Conservation (phyloP, 1,140 invertebrate genomes). For the Lasioglossum baleicum region DNA sequence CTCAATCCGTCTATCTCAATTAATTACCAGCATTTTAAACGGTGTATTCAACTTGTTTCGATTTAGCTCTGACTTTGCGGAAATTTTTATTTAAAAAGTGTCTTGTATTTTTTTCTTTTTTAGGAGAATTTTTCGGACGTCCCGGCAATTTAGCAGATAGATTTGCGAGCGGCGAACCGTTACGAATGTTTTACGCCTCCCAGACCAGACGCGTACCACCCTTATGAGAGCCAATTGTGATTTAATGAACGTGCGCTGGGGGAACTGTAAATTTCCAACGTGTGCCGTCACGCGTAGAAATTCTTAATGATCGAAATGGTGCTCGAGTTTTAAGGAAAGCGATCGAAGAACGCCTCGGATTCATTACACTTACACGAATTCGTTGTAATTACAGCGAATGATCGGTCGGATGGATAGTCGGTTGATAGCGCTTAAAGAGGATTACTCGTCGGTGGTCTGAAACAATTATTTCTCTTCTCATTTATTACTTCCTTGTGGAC, state of each 20-base stretch:
- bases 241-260: slow-evolving; percentile 61
- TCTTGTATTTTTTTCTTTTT: background rate
- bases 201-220: slow-evolving; percentile 43
- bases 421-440: background rate
- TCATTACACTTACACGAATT: background rate
- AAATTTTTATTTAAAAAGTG: background rate
- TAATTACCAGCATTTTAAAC: background rate
- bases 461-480: background rate
- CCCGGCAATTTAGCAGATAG: slow-evolving; percentile 22
- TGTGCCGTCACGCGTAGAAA: slow-evolving; percentile 10
- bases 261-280: slow-evolving; percentile 58
- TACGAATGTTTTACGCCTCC: slow-evolving; percentile 42
- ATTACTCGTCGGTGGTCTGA: slow-evolving; percentile 3
- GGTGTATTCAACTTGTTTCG: slow-evolving; percentile 1
- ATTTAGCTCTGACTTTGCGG: background rate
- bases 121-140: background rate
- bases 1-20: no score
- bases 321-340: background rate
- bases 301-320: background rate
- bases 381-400: background rate
- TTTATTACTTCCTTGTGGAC: slow-evolving; percentile 11
- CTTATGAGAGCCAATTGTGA: slow-evolving; percentile 59
- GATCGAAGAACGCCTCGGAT: background rate
- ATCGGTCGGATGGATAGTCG: background rate
- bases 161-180: slow-evolving; percentile 22